These are phyloP conservation scores for Myotis yumanensis DNA, from an alignment of 2,113 vertebrate genomes.

Conservation along the genomic window DNA sequence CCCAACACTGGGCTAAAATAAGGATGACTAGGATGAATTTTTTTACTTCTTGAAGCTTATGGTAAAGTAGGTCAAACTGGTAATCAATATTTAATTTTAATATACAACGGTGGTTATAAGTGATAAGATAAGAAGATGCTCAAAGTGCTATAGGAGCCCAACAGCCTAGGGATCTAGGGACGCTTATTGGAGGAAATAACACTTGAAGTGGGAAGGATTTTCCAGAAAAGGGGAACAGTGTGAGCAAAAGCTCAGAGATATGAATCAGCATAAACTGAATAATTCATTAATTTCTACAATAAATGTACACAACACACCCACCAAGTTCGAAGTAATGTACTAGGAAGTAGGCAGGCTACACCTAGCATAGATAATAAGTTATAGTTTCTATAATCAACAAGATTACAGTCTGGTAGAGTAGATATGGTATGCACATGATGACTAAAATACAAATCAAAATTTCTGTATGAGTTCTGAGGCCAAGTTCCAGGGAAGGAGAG, in stretches of 20 bases:
- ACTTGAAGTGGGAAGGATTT: conserved; percentile 5
- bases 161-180: neutral
- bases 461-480: conserved; percentile 21
- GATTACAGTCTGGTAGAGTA: neutral
- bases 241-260: neutral
- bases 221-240: neutral
- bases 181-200: neutral
- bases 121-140: neutral
- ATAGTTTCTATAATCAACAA: neutral
- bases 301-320: neutral
- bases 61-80: neutral
- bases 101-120: neutral
- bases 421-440: neutral
- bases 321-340: neutral
- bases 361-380: neutral
- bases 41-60: neutral
- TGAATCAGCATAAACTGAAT: neutral
- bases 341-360: neutral
- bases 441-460: conserved; percentile 1
- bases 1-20: neutral
- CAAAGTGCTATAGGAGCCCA: neutral
- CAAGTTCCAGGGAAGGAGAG: neutral
- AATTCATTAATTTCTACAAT: conserved; percentile 14
- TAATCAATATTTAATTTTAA: neutral
- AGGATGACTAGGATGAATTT: neutral